Percentiles rank a stretch among this genome's conserved stretches.
These are phyloP conservation scores for Bacillus rossius DNA, from an alignment of 1,140 invertebrate species.

Conservation along the genomic window DNA sequence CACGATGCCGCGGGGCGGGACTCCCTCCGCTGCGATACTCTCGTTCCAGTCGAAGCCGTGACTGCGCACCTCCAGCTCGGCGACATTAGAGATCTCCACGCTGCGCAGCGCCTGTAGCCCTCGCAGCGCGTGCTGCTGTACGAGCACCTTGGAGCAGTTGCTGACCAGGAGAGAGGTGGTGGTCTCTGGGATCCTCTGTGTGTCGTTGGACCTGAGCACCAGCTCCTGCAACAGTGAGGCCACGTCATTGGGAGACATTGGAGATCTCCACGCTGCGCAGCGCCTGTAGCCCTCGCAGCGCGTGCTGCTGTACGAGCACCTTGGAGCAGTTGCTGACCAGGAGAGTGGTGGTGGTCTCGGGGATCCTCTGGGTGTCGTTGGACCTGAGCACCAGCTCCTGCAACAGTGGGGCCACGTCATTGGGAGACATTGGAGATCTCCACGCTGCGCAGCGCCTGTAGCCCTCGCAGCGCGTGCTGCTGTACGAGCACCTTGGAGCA, in stretches of 20 bases:
- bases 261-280: constrained; percentile 44
- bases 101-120: constrained; percentile 43
- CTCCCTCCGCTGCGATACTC: constrained; percentile 37
- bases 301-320: constrained; percentile 46
- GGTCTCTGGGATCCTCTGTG: constrained; percentile 45
- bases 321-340: constrained; percentile 47
- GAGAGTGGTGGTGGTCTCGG: constrained; percentile 47
- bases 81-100: constrained; percentile 45
- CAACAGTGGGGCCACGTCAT: no score
- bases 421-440: constrained; percentile 43
- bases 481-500: constrained; percentile 47
- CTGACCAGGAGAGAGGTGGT: constrained; percentile 46
- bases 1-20: constrained; percentile 31
- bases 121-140: constrained; percentile 44
- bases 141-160: constrained; percentile 47
- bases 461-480: constrained; percentile 44
- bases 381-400: constrained; percentile 53
- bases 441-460: constrained; percentile 43
- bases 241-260: constrained; percentile 44
- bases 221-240: constrained; percentile 51
- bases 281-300: constrained; percentile 41
- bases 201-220: constrained; percentile 49
- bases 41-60: constrained; percentile 29
- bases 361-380: constrained; percentile 47
- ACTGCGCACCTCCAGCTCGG: constrained; percentile 41